Percentiles rank a stretch among this genome's conserved stretches.
phyloP scores from a whole-genome alignment of 2,113 vertebrate genomes.

The Vidua chalybeata region DNA sequence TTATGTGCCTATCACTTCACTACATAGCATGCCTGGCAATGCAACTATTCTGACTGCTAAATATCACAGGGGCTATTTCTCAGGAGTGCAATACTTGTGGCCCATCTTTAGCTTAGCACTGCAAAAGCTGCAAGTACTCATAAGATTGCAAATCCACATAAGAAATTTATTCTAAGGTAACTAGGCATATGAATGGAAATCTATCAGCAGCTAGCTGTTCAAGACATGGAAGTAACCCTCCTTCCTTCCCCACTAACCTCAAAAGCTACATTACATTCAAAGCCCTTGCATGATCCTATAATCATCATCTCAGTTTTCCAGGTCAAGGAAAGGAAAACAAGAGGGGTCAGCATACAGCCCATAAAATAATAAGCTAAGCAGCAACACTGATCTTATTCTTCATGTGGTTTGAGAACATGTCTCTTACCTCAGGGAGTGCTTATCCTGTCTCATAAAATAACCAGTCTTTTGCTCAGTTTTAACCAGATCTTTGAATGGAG shows the following conservation, averaged over 20 bases:
- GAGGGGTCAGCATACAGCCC: background rate
- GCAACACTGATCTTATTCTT: background rate
- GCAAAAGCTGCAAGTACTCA: background rate
- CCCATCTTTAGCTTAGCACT: background rate
- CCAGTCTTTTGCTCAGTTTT: background rate
- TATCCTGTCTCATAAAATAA: background rate
- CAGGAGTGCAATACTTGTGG: background rate
- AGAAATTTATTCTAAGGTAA: background rate
- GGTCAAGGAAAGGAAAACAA: background rate
- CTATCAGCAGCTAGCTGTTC: background rate
- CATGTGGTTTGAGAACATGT: background rate
- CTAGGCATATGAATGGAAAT: background rate
- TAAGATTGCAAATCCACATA: background rate
- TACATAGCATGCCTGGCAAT: constrained; percentile 27
- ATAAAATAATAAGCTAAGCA: background rate
- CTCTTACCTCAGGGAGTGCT: background rate
- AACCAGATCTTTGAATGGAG: background rate
- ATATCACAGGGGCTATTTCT: background rate
- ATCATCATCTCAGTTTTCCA: background rate
- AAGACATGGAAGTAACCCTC: background rate
- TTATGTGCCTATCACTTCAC: constrained; percentile 43
- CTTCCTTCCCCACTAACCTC: background rate
- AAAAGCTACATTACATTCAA: background rate
- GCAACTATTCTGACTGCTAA: background rate
- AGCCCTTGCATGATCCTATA: background rate